Percentiles rank a stretch among this genome's conserved stretches.
Evolutionary conservation across 2,113 vertebrate species (phyloP).

Genomic region (Lepisosteus osseus): DNA sequence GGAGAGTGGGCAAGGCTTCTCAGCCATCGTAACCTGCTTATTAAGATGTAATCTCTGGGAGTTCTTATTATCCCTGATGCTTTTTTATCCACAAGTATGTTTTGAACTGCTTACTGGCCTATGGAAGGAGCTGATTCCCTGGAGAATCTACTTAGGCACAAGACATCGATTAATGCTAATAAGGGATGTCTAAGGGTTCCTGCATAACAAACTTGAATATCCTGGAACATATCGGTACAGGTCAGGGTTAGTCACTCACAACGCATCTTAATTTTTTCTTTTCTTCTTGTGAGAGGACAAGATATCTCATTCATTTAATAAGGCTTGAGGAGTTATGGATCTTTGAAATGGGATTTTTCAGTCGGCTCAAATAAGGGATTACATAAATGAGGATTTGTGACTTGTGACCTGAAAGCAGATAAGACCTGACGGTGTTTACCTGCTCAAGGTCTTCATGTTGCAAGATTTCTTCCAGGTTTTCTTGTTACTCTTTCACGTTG

Average conservation of each 20-base stretch:
- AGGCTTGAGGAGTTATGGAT: constrained; percentile 30
- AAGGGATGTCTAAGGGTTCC: too few species aligned
- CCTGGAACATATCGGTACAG: too few species aligned
- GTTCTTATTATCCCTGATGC: too few species aligned
- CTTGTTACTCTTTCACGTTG: too few species aligned
- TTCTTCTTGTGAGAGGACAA: constrained; percentile 24
- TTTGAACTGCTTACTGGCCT: not conserved
- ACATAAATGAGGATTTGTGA: not conserved
- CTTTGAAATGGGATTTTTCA: constrained; percentile 36
- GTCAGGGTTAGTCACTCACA: too few species aligned
- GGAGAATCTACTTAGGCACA: too few species aligned
- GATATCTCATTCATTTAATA: constrained; percentile 29
- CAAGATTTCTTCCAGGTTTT: not conserved
- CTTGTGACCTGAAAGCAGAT: not conserved
- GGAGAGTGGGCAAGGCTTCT: not conserved
- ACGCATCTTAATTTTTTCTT: not conserved
- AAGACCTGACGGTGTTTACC: not conserved
- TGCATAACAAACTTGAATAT: too few species aligned
- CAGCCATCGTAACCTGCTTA: not conserved
- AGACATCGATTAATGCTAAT: too few species aligned
- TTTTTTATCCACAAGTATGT: not conserved
- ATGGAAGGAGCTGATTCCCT: too few species aligned
- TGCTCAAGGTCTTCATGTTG: not conserved
- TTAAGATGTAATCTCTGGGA: not conserved
- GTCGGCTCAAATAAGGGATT: constrained; percentile 13